These are phyloP conservation scores for Myotis planiceps DNA, from an alignment of 2,797 vertebrate species.

Conservation along the genomic window DNA sequence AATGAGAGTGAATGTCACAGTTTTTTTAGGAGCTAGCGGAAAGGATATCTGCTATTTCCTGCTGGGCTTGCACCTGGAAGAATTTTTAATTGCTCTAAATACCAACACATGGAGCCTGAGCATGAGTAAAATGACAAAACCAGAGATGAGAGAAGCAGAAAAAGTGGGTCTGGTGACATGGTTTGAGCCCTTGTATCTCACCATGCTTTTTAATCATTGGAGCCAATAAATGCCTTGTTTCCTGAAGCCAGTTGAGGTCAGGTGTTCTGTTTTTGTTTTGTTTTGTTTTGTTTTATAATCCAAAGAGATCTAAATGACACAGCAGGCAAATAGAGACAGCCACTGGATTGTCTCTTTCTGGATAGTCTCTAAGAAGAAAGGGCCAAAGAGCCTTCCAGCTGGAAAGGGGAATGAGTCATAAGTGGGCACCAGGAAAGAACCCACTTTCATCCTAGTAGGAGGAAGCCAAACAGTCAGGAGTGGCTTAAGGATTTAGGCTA, in stretches of 20 bases:
- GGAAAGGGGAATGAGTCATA: constrained; percentile 16
- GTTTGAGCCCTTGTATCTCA: background rate
- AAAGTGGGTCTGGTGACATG: background rate
- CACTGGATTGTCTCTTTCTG: background rate
- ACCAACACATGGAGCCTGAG: background rate
- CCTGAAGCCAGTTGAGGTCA: background rate
- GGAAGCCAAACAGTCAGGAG: background rate
- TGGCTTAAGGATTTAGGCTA: constrained; percentile 16
- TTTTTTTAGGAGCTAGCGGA: background rate
- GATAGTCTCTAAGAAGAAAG: background rate
- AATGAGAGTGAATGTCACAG: background rate
- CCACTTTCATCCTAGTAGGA: background rate
- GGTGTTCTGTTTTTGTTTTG: background rate
- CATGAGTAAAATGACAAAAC: background rate
- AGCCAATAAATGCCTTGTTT: background rate
- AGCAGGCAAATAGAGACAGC: constrained; percentile 18
- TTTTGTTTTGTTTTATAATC: background rate
- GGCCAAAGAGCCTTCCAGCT: background rate
- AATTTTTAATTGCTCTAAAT: background rate
- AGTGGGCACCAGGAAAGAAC: background rate
- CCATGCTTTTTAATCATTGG: background rate
- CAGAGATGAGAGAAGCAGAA: background rate
- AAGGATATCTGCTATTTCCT: background rate
- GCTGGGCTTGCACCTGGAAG: background rate
- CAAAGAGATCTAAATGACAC: constrained; percentile 25